These are phyloP conservation scores for Notechis scutatus DNA, from an alignment of 2,113 vertebrate species.

Conservation along the genomic window DNA sequence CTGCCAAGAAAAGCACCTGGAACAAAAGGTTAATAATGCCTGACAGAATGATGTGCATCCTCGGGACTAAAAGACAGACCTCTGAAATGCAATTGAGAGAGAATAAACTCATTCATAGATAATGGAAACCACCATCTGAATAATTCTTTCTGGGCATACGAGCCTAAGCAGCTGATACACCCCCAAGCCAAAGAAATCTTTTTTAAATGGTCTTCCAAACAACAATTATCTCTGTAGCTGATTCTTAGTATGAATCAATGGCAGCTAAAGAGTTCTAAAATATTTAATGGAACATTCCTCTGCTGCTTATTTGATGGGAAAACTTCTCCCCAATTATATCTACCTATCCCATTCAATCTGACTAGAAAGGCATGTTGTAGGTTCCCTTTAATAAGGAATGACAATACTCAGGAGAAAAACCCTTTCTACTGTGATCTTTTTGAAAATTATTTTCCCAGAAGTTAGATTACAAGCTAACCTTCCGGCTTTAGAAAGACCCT, in stretches of 20 bases:
- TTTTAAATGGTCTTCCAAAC: background rate
- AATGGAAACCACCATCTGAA: background rate
- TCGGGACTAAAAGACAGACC: background rate
- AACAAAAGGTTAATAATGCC: constrained; percentile 4
- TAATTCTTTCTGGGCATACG: background rate
- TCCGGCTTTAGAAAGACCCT: background rate
- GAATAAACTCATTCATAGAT: background rate
- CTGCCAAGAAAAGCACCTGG: constrained; percentile 5
- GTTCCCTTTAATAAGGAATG: background rate
- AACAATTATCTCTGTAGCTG: background rate
- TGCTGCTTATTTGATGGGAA: background rate
- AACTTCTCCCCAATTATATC: background rate
- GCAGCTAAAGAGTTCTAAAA: background rate
- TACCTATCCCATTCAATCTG: background rate
- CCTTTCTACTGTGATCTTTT: background rate
- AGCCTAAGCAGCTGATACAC: background rate
- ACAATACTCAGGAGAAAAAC: background rate
- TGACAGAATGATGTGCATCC: constrained; percentile 7
- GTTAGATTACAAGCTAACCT: background rate
- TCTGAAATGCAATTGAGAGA: background rate
- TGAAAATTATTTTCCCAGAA: background rate
- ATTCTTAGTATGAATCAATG: background rate
- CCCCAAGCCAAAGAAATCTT: background rate
- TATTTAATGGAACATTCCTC: background rate
- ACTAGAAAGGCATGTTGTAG: background rate